Base-by-base conservation (phyloP, 2,113 vertebrate species). In the Crotophaga sulcirostris region DNA sequence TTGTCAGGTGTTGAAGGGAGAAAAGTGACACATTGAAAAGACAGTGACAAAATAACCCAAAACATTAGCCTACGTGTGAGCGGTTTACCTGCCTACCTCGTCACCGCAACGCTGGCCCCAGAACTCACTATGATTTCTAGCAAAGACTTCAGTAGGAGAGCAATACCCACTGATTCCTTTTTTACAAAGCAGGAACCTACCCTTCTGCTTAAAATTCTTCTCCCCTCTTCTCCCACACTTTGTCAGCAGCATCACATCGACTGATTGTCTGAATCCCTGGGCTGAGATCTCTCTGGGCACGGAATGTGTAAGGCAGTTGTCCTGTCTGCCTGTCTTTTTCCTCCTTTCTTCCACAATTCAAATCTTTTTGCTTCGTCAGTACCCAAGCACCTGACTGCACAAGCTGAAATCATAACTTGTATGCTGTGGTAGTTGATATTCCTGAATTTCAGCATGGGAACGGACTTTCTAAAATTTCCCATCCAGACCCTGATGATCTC, bases 11-110 rank as follows among this genome's bases (percentile, higher is more conserved):
- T 74, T 89, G 69, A 92, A 93, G 68, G 60, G 36, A 94, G 56
- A 76, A 34, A 85, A 95, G 86, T 87, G 94, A 89, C 92, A 95
- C 36, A 75, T 34, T 89, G 93, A 92, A 95, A 93, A 93, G 94
- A 83, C 64, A 81, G 83, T 92, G 88, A 92, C 93, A 96, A 93
- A 92, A 90, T 52, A 95, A 95, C 40, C 36, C 88, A 84, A 66
- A 63, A 94, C 90, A 94, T 9, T 52, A 69, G 64, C 54, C 86
- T 64, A 66, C 76, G 40, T 21, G 64, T 77, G 76, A 88, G 64
- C 58, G 49, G 44, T 69, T 93, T 78, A 90, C 90, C 88, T 96
- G 87, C 86, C 96, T 87, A 49, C 40, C 13, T 33, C 82, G 90
- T 75, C 76, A 95, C 79, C 16, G 16, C 23, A 87, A 55, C 17